Evolutionary conservation across 2,888 invertebrate genomes (phyloP).

Genomic region (Congeria kusceri): DNA sequence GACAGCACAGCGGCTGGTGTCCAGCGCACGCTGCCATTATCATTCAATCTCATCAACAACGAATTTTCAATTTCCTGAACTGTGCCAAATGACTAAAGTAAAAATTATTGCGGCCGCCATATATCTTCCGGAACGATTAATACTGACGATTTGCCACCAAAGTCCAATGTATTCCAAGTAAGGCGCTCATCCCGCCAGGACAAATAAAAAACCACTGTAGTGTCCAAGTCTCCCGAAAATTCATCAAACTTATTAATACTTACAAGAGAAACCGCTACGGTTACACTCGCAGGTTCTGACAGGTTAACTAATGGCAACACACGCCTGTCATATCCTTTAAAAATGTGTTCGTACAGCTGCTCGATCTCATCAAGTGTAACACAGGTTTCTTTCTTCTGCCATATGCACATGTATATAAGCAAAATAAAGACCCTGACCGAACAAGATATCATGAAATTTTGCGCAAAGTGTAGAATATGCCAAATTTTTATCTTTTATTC

Average conservation of each 20-base stretch:
- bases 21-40: constrained; percentile 37
- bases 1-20: constrained; percentile 18
- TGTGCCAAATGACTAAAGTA: constrained; percentile 24
- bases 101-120: constrained; percentile 45
- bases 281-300: constrained; percentile 16
- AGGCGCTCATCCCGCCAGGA: constrained; percentile 40
- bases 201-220: constrained; percentile 14
- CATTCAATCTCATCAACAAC: constrained; percentile 3
- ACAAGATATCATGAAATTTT: too few relatives aligned
- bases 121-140: constrained; percentile 22
- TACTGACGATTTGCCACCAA: constrained; percentile 22
- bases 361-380: constrained; percentile 9
- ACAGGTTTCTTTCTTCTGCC: not conserved
- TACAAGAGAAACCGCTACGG: not conserved
- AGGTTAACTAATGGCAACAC: constrained; percentile 20
- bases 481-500: too few relatives aligned
- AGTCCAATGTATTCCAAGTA: constrained; percentile 37
- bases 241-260: constrained; percentile 49
- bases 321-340: constrained; percentile 30
- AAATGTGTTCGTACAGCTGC: constrained; percentile 17
- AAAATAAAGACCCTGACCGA: too few relatives aligned
- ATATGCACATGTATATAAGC: too few relatives aligned
- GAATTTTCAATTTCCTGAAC: constrained; percentile 18
- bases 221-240: constrained; percentile 32
- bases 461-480: too few relatives aligned